Base-by-base conservation (phyloP, 2,888 invertebrate genomes). In the Macaria notata region DNA sequence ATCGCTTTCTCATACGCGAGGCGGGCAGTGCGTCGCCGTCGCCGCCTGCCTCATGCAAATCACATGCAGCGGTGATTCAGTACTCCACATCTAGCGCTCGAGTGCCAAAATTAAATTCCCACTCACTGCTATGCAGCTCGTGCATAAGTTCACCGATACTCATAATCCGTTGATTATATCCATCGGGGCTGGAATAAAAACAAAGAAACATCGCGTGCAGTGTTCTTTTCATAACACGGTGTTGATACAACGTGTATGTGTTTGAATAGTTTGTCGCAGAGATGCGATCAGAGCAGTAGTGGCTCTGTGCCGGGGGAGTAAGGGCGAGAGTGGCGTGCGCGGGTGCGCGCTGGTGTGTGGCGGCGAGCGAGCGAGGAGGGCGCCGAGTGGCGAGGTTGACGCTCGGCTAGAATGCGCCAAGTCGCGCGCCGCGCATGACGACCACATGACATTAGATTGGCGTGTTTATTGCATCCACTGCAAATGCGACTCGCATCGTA, bases 341-440 rank as follows among this genome's bases (percentile, higher is more conserved):
- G 66, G 67, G 70, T 72, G 69, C 58, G 54, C 36, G 68, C 68
- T 66, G 67, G 71, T 65, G 72, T 68, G 62, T 69, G 65, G 68
- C 64, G 66, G 65, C 63, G 70, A 69, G 68, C 72, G 71, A 73
- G 74, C 75, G 74, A 63, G 74, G 74, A 41, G 33, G 70, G 71
- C 70, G 65, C 60, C 59, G 31, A 86, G 19, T 19, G 52, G 65
- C 75, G 84, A 86, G 88, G 88, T 88, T 88, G 88, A 86, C 84
- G 86, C 79, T 87, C 88, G 76, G 76, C 76, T 83, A 84, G 87
- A 86, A 86, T 85, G 86, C 82, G 79, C 81, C 79, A 77, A 78
- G 77, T 68, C 76, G 78, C 81, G 79, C 78, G 72, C 78, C 82
- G 79, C 77, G 75, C 64, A 53, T 54, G 59, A 80, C 78, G 81